Evolutionary conservation across 2,113 vertebrate genomes (phyloP).

Genomic region (Myocastor coypus): DNA sequence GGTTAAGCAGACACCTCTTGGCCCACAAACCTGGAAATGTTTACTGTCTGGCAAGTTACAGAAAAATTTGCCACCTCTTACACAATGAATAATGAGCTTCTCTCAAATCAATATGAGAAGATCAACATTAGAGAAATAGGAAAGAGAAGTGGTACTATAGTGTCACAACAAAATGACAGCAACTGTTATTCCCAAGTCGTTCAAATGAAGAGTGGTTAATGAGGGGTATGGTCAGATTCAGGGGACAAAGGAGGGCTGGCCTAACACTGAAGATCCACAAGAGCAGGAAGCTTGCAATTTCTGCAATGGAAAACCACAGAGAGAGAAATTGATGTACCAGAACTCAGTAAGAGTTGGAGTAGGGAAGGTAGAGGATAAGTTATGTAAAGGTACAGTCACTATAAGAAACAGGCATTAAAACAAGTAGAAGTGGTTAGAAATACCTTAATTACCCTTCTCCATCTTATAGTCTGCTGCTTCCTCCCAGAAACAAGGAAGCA

Average conservation of each 20-base stretch:
- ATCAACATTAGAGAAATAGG: background rate
- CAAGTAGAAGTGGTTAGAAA: background rate
- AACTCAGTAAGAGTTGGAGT: background rate
- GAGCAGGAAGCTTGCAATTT: background rate
- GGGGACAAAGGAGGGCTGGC: too few species aligned
- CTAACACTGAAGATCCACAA: background rate
- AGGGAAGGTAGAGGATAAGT: rapidly evolving
- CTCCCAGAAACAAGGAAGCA: background rate
- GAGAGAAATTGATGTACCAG: background rate
- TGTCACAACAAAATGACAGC: background rate
- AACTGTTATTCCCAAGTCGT: background rate
- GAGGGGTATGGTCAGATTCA: background rate
- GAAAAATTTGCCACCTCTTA: background rate
- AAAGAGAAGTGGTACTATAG: background rate
- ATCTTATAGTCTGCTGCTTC: background rate
- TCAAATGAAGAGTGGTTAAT: background rate
- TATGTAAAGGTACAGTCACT: background rate
- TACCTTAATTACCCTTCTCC: background rate
- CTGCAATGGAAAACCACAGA: background rate
- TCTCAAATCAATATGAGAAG: background rate
- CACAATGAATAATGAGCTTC: background rate
- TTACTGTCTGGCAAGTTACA: background rate
- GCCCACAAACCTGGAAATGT: background rate
- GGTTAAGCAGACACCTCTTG: background rate
- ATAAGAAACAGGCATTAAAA: background rate